Base-by-base conservation (phyloP, 2,888 invertebrate species). In the Hydrotaea cyrtoneurina region DNA sequence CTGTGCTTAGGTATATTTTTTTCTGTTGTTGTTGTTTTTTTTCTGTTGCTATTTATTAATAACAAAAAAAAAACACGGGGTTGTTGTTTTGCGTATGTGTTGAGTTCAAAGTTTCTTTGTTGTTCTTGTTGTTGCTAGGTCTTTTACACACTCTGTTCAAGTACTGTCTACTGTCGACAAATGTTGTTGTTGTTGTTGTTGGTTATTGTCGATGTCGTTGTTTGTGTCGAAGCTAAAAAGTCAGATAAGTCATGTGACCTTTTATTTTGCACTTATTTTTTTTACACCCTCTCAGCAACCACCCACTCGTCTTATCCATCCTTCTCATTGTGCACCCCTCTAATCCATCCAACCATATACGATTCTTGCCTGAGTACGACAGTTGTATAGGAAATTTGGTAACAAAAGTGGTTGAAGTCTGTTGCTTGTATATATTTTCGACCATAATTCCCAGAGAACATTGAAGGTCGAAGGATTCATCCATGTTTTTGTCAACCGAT, bases 161-260 rank as follows among this genome's bases (percentile, higher is more conserved):
- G 77, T 80, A 55, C 71, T 83, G 80, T 83, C 83, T 77, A 39
- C 21, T 15, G 46, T 11, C 15, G 23, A 19, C 59, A 17, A n/a
- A 10, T 31, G 80, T 73, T 69, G 73, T 43, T 72, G 50, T n/a
- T 59, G 55, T 23, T 62, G 17, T 17, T 55, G 53, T 17, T 72
- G n/a, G 50, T n/a, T 59, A 21, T 23, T 62, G 17, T 17, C 36
- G 53, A 11, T 72, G 31, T 57, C 36, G 73, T 31, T 73, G 73
- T 73, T 19, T 64, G 53, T 71, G 31, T 26, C 31, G 31, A 71
- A 71, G 71, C 78, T 84, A 84, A 81, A 81, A 81, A 84, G 81
- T 81, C 79, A 85, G 82, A 85, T 85, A 85, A 85, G 77, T 85
- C 81, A 79, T 79, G 82, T 85, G 82, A 85, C 85, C 83, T 85